These are phyloP conservation scores for Salvelinus fontinalis DNA, from an alignment of 2,113 vertebrate genomes.

Conservation along the genomic window DNA sequence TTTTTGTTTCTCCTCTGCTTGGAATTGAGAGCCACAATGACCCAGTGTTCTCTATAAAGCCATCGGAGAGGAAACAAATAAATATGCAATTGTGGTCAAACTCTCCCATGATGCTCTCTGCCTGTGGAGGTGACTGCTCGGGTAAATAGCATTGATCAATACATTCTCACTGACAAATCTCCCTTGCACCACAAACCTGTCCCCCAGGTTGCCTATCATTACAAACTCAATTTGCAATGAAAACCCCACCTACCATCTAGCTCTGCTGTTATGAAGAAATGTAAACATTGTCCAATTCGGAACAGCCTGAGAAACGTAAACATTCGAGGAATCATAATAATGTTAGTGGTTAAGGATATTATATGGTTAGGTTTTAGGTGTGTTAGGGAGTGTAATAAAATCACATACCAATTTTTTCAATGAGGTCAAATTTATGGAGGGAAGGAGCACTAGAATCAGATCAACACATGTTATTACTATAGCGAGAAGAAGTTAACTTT, in stretches of 20 bases:
- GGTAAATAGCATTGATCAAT: constrained; percentile 17
- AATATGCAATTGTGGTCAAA: constrained; percentile 4
- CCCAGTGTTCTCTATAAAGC: not conserved
- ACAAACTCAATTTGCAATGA: constrained; percentile 1
- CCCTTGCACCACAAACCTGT: not conserved
- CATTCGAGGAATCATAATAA: too few species aligned
- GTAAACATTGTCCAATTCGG: too few species aligned
- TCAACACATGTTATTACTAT: too few species aligned
- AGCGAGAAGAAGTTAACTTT: too few species aligned
- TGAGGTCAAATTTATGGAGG: too few species aligned
- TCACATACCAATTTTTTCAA: not conserved
- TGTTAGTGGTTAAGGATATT: too few species aligned
- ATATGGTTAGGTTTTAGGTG: too few species aligned
- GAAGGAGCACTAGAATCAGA: too few species aligned
- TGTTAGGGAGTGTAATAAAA: not conserved
- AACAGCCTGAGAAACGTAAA: too few species aligned
- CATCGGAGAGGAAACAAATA: not conserved
- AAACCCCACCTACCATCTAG: not conserved
- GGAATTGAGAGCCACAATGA: not conserved
- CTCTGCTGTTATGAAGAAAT: not conserved
- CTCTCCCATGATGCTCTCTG: not conserved
- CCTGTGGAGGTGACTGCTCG: constrained; percentile 4
- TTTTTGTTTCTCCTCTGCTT: not conserved
- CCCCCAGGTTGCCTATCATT: not conserved
- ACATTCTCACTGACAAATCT: constrained; percentile 15